Conservation (phyloP, 2,113 vertebrate genomes). For the Elgaria multicarinata region DNA sequence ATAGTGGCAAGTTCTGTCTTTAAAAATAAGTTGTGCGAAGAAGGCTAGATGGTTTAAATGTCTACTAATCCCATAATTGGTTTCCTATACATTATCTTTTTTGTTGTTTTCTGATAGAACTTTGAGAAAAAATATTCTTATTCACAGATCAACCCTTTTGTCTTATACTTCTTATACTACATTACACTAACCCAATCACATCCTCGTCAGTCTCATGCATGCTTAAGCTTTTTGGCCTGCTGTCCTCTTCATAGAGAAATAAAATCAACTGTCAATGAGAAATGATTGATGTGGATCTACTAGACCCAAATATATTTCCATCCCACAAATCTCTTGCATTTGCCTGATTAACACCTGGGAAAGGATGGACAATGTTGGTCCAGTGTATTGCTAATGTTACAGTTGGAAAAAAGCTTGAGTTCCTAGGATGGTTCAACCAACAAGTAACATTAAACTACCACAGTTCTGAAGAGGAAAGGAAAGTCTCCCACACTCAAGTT, state of each 20-base stretch:
- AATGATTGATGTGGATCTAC: neutral
- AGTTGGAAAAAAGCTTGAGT: neutral
- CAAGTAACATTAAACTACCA: neutral
- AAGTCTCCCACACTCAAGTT: neutral
- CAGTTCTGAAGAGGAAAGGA: neutral
- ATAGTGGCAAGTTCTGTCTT: too few species aligned
- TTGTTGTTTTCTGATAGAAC: neutral
- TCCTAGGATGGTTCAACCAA: neutral
- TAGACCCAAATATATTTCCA: neutral
- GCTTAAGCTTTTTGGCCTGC: too few species aligned
- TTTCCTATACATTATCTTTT: neutral
- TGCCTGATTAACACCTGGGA: neutral
- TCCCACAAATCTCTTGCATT: neutral
- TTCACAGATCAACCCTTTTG: neutral
- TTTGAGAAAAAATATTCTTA: neutral
- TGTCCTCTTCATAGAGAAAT: neutral
- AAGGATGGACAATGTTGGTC: neutral
- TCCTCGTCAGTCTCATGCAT: neutral
- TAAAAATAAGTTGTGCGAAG: too few species aligned
- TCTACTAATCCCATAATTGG: neutral
- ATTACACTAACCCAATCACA: neutral
- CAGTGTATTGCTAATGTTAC: neutral
- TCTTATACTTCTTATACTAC: neutral
- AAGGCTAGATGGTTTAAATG: neutral
- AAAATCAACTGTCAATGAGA: neutral